These are phyloP conservation scores for Drosophila trapezifrons DNA, from an alignment of 1,140 invertebrate genomes.

Conservation along the genomic window DNA sequence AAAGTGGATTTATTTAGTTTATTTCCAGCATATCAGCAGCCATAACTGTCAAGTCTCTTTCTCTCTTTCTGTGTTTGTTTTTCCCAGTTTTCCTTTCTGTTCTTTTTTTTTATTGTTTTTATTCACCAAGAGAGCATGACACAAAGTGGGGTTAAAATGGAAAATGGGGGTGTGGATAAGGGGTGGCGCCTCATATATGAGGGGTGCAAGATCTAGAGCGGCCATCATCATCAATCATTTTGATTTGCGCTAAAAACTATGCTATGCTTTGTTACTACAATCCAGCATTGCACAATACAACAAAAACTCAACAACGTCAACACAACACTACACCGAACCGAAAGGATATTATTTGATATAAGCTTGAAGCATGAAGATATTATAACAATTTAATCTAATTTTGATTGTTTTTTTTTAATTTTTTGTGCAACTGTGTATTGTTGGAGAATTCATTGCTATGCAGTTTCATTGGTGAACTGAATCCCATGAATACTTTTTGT, in stretches of 20 bases:
- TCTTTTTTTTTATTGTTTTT: background rate
- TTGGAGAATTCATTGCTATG: background rate
- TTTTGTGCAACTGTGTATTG: too few relatives aligned
- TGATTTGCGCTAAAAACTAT: slow-evolving; percentile 81
- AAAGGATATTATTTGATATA: too few relatives aligned
- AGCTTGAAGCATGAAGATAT: too few relatives aligned
- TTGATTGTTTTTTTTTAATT: background rate
- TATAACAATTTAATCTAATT: background rate
- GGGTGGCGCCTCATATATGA: slow-evolving; percentile 1
- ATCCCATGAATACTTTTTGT: background rate
- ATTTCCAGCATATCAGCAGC: slow-evolving; percentile 81
- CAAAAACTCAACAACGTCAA: slow-evolving; percentile 20
- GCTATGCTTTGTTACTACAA: slow-evolving; percentile 57
- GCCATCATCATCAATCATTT: slow-evolving; percentile 81
- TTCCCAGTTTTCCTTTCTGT: slow-evolving; percentile 15
- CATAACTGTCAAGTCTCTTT: slow-evolving; percentile 70
- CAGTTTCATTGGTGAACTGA: background rate
- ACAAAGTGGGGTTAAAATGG: slow-evolving; percentile 19
- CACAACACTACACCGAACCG: slow-evolving; percentile 22
- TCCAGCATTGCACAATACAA: slow-evolving; percentile 44
- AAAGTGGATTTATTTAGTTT: slow-evolving; percentile 79
- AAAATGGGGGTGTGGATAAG: background rate
- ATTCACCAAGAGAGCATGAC: slow-evolving; percentile 23
- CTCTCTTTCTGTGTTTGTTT: slow-evolving; percentile 2
- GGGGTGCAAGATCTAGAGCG: slow-evolving; percentile 56